Base-by-base conservation (phyloP, 2,113 vertebrate genomes). In the Lethenteron reissneri region DNA sequence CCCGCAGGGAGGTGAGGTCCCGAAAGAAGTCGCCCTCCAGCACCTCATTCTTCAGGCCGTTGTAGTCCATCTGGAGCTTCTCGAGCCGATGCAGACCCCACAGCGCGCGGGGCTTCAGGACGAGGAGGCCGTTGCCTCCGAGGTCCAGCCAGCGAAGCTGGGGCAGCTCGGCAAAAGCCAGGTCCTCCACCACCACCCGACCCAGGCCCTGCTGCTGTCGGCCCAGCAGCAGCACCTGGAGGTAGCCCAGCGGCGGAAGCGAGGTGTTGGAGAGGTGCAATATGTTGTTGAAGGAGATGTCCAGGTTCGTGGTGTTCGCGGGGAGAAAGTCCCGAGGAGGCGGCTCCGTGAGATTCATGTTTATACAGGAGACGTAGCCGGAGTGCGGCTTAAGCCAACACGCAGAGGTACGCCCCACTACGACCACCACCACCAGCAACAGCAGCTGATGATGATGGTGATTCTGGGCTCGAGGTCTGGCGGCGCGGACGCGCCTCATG, bases 121-220 rank as follows among this genome's bases (percentile, higher is more conserved):
- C 72, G 9, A 76, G 5, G 9, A 74, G 70, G 64, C 1, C 15
- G 57, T 78, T 78, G 21, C 77, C 74, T 1, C 77, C 77, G 11
- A 78, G 74, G 25, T 78, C 77, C 58, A 78, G 77, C 56, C 58
- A 70, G 0, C 12, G 75, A 59, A 78, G 56, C 56, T 72, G 70
- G 25, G 77, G 6, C 12, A 75, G 57, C 5, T 75, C 73, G 7
- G 41, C 19, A 57, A 78, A 78, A 19, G 77, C 76, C 58, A 10
- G 57, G 21, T 74, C 68, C 8, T 71, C 75, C 9, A 78, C 69
- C 14, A 15, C 70, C 25, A 25, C 25, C 25, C 3, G 25, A 25
- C 25, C 25, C 19, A 76, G 71, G 2, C 73, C 25, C 2, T 68
- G 15, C 19, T 10, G 1, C 56, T 78, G 77, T 4, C 3, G 62